These are phyloP conservation scores for Pediacus dermestoides DNA, from an alignment of 2,888 invertebrate species.

Conservation along the genomic window DNA sequence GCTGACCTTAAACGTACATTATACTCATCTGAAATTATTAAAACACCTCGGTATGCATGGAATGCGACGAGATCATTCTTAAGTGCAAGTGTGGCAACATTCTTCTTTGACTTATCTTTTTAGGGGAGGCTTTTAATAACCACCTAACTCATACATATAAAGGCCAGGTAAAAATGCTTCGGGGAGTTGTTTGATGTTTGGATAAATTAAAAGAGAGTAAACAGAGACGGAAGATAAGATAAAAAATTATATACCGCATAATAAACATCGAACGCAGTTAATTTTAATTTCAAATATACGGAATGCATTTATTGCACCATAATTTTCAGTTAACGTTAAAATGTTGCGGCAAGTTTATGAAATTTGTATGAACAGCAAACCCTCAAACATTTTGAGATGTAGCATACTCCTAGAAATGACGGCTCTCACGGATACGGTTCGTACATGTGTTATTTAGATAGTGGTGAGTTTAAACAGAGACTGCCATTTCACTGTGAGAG, in stretches of 20 bases:
- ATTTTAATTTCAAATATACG: no score
- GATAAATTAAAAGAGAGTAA: neutral
- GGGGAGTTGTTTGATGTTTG: conserved; percentile 1
- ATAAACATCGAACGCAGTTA: no score
- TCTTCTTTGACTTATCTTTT: neutral
- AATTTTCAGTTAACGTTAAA: no score
- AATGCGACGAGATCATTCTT: neutral
- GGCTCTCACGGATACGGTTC: conserved; percentile 8
- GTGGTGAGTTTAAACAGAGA: conserved; percentile 9
- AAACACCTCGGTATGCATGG: no score
- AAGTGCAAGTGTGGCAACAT: conserved; percentile 1
- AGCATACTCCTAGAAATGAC: conserved; percentile 1
- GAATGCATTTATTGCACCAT: no score
- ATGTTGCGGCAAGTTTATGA: no score
- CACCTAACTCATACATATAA: conserved; percentile 1
- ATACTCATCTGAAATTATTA: no score
- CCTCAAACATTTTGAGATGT: no score
- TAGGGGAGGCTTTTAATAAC: neutral
- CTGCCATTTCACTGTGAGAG: neutral
- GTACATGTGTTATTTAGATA: conserved; percentile 9
- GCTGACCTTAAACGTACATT: no score
- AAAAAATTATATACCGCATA: no score
- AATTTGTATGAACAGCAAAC: no score
- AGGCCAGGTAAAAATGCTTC: conserved; percentile 1
- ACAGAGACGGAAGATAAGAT: no score